A percentile compares a stretch with the other conserved stretches of the same genome.
These are phyloP conservation scores for Arctia plantaginis DNA, from an alignment of 2,888 invertebrate species.

Conservation along the genomic window DNA sequence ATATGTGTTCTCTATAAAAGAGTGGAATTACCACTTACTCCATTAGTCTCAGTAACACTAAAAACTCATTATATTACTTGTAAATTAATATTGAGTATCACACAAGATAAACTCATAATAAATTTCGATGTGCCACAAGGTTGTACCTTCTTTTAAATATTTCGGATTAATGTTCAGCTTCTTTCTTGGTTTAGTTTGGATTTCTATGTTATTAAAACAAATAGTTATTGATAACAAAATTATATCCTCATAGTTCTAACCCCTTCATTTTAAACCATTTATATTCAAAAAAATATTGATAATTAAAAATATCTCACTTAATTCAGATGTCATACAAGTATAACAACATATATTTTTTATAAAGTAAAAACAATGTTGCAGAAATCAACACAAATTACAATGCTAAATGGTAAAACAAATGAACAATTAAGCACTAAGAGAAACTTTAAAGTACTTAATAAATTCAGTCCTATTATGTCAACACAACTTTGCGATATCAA, in stretches of 20 bases:
- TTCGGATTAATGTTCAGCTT: background rate
- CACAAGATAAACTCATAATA: background rate
- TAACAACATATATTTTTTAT: too few species aligned
- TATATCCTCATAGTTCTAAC: background rate
- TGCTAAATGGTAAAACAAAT: background rate
- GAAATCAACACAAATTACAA: background rate
- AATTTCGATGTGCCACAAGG: background rate
- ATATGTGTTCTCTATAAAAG: background rate
- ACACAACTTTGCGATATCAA: constrained; percentile 16
- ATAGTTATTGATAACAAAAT: background rate
- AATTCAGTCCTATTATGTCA: constrained; percentile 1
- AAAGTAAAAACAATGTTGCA: background rate
- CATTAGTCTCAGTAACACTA: background rate
- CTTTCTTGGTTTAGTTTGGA: background rate
- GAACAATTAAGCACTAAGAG: background rate
- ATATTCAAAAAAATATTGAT: background rate
- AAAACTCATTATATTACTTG: background rate
- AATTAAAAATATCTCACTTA: background rate
- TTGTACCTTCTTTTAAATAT: background rate
- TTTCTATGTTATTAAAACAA: background rate
- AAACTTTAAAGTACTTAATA: background rate
- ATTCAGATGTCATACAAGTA: background rate
- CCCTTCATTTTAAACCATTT: background rate
- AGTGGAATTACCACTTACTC: too few species aligned
- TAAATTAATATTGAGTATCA: background rate